Conservation (phyloP, 2,888 invertebrate species). For the Listrodromus nycthemerus region DNA sequence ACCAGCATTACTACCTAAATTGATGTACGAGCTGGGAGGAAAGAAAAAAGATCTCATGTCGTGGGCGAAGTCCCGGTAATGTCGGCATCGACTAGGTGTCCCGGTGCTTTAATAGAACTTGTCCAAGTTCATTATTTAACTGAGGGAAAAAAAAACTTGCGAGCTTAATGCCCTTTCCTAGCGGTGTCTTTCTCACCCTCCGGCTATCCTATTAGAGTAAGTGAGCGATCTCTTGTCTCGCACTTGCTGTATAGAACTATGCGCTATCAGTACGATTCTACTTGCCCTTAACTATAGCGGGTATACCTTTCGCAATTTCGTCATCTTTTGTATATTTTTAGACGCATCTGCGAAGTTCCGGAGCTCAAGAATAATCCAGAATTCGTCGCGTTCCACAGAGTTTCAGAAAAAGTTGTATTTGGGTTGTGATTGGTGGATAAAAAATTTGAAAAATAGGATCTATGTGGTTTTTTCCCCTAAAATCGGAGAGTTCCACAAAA, state of each 20-base stretch:
- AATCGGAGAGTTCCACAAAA: too few relatives aligned
- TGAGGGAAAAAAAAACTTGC: conserved; percentile 68
- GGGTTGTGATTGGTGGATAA: too few relatives aligned
- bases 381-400: neutral
- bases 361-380: neutral
- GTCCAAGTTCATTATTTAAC: conserved; percentile 82
- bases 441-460: too few relatives aligned
- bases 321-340: conserved; percentile 28
- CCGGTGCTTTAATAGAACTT: conserved; percentile 81
- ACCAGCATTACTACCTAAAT: conserved; percentile 66
- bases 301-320: neutral
- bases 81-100: conserved; percentile 69
- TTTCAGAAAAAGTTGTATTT: too few relatives aligned
- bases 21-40: conserved; percentile 71
- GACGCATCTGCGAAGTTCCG: too few relatives aligned
- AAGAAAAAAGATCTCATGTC: conserved; percentile 58
- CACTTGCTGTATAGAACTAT: neutral
- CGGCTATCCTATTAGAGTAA: conserved; percentile 42
- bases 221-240: conserved; percentile 63
- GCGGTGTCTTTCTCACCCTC: conserved; percentile 11
- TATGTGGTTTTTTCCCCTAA: too few relatives aligned
- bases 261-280: neutral
- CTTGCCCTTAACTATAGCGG: conserved; percentile 1
- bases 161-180: conserved; percentile 73
- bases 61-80: conserved; percentile 39